Evolutionary conservation across 2,113 vertebrate genomes (phyloP).

Genomic region (Percopsis transmontana): DNA sequence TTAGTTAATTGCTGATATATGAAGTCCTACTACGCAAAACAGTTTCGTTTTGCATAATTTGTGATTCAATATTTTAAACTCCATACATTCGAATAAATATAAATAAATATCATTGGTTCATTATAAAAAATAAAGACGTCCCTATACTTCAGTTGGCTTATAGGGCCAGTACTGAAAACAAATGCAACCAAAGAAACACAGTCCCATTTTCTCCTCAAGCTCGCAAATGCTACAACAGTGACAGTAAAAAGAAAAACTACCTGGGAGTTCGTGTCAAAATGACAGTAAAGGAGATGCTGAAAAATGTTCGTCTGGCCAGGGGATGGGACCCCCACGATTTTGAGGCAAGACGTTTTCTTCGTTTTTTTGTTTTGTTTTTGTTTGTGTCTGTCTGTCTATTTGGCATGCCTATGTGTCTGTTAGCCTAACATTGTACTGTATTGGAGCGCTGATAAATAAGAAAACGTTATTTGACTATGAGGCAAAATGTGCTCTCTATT

Average conservation of each 20-base stretch:
- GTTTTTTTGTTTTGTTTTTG: not conserved
- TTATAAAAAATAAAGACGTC: not conserved
- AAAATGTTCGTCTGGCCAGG: constrained; percentile 75
- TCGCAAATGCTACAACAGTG: constrained; percentile 37
- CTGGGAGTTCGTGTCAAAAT: constrained; percentile 85
- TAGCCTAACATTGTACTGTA: not conserved
- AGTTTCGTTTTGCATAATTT: too few relatives aligned
- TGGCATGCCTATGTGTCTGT: not conserved
- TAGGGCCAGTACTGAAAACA: not conserved
- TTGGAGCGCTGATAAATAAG: too few relatives aligned
- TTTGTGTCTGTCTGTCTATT: not conserved
- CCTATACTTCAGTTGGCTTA: not conserved
- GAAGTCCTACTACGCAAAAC: too few relatives aligned
- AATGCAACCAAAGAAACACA: not conserved
- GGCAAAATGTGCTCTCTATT: too few relatives aligned
- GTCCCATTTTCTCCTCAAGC: constrained; percentile 45
- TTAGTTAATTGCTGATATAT: too few relatives aligned
- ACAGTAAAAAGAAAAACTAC: constrained; percentile 73
- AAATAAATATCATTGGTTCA: too few relatives aligned
- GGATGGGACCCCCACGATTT: constrained; percentile 60
- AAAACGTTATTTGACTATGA: too few relatives aligned
- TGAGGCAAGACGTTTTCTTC: constrained; percentile 68
- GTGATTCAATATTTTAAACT: too few relatives aligned
- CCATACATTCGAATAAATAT: too few relatives aligned
- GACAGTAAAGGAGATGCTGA: constrained; percentile 84